These are phyloP conservation scores for Carduelis carduelis DNA, from an alignment of 2,797 vertebrate genomes.

Conservation along the genomic window DNA sequence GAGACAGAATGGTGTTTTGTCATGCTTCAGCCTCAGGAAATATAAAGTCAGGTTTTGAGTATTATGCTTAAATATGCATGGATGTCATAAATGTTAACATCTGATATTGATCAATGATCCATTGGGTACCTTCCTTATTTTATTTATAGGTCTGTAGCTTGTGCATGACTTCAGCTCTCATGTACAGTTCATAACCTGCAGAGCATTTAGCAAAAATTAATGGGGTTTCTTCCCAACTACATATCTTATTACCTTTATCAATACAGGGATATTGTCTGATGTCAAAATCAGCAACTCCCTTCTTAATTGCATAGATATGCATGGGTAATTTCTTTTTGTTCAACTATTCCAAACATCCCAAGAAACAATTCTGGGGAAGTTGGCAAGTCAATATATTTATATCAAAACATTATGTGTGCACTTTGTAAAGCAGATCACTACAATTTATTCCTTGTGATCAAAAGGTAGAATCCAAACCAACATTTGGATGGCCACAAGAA, in stretches of 20 bases:
- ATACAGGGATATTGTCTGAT: not conserved
- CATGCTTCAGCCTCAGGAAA: slow-evolving; percentile 8
- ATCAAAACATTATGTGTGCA: not conserved
- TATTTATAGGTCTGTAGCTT: not conserved
- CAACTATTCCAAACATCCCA: not conserved
- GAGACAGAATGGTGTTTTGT: not conserved
- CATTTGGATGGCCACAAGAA: not conserved
- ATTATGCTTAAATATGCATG: slow-evolving; percentile 26
- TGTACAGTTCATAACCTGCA: not conserved
- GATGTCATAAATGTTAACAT: not conserved
- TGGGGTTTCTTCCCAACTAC: not conserved
- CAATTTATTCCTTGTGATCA: not conserved
- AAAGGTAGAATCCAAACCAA: not conserved
- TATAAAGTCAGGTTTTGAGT: slow-evolving; percentile 30
- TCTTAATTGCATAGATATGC: not conserved
- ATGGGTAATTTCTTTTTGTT: not conserved
- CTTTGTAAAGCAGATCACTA: not conserved
- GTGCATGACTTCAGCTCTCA: not conserved
- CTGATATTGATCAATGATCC: not conserved
- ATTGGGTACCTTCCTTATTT: not conserved
- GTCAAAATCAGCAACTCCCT: not conserved
- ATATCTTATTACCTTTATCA: not conserved
- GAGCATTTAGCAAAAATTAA: not conserved
- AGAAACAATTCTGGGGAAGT: not conserved
- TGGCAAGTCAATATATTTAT: not conserved